These are phyloP conservation scores for Leucophenga maculata DNA, from an alignment of 2,888 invertebrate species.

Conservation along the genomic window DNA sequence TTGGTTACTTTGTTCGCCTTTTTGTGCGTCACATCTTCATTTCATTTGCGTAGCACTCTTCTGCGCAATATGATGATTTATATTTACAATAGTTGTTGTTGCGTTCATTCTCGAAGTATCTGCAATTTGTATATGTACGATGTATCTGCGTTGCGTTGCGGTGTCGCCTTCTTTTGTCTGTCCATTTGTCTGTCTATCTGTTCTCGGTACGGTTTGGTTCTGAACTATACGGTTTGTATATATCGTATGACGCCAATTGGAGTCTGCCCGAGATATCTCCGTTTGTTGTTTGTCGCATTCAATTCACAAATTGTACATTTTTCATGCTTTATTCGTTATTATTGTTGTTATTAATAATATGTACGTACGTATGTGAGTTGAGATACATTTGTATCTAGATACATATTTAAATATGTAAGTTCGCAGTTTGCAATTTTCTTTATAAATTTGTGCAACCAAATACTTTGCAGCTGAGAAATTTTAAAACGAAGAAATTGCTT, in stretches of 20 bases:
- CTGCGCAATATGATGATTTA: background rate
- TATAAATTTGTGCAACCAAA: background rate
- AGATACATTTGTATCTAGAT: constrained; percentile 22
- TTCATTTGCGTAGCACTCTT: constrained; percentile 26
- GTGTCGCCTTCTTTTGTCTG: background rate
- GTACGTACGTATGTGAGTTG: constrained; percentile 15
- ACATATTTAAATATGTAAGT: background rate
- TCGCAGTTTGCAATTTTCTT: background rate
- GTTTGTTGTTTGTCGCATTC: constrained; percentile 59
- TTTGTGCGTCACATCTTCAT: background rate
- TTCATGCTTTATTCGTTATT: constrained; percentile 62
- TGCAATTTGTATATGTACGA: background rate
- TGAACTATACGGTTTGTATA: background rate
- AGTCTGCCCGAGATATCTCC: constrained; percentile 64
- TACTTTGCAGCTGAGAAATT: no score
- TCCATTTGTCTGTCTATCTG: background rate
- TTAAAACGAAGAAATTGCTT: no score
- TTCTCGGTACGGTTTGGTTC: background rate
- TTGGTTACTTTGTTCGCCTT: constrained; percentile 1
- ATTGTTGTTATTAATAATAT: constrained; percentile 42
- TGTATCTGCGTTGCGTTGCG: background rate
- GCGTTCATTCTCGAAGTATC: constrained; percentile 15
- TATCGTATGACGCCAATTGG: constrained; percentile 53
- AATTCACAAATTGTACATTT: constrained; percentile 62
- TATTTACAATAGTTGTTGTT: constrained; percentile 18